Evolutionary conservation across 92 coral and sea anemone species (phyloP).

Genomic region (Epizoanthus scotinus): DNA sequence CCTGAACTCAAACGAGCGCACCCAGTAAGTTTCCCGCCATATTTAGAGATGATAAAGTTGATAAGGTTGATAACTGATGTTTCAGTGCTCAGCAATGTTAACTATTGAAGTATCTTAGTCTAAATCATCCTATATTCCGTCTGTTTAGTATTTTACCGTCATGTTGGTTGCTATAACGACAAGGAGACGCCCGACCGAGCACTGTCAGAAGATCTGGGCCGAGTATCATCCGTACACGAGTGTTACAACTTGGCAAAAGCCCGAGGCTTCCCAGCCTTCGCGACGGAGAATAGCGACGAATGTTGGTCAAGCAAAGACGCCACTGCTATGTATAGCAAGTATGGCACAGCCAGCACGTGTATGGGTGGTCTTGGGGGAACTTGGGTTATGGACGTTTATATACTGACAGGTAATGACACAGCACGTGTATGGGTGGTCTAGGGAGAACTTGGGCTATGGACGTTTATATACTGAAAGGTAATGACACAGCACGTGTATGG

Average conservation of each 20-base stretch:
- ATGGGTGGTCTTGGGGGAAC: slow-evolving; percentile 4
- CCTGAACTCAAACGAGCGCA: too few relatives aligned
- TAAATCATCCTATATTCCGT: background rate
- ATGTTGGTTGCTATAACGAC: slow-evolving; percentile 27
- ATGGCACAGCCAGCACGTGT: slow-evolving; percentile 14
- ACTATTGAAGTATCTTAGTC: too few relatives aligned
- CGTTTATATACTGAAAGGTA: slow-evolving; percentile 21
- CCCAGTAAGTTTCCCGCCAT: too few relatives aligned
- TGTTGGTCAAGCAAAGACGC: slow-evolving; percentile 30
- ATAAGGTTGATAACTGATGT: too few relatives aligned
- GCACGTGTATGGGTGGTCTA: slow-evolving; percentile 9
- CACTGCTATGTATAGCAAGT: slow-evolving; percentile 13
- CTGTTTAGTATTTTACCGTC: slow-evolving; percentile 17
- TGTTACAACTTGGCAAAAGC: slow-evolving; percentile 24
- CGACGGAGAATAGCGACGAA: background rate
- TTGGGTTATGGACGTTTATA: slow-evolving; percentile 27
- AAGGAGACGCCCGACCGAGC: slow-evolving; percentile 23
- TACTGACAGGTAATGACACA: slow-evolving; percentile 9
- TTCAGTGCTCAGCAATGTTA: too few relatives aligned
- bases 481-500: too few relatives aligned
- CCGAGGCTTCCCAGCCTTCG: slow-evolving; percentile 11
- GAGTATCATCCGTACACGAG: background rate
- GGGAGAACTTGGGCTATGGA: slow-evolving; percentile 25
- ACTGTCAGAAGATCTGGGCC: slow-evolving; percentile 18
- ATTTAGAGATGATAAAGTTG: too few relatives aligned